Percentiles rank a stretch among this genome's conserved stretches.
These are phyloP conservation scores for Rhogogaster chlorosoma DNA, from an alignment of 2,888 invertebrate genomes.

Conservation along the genomic window DNA sequence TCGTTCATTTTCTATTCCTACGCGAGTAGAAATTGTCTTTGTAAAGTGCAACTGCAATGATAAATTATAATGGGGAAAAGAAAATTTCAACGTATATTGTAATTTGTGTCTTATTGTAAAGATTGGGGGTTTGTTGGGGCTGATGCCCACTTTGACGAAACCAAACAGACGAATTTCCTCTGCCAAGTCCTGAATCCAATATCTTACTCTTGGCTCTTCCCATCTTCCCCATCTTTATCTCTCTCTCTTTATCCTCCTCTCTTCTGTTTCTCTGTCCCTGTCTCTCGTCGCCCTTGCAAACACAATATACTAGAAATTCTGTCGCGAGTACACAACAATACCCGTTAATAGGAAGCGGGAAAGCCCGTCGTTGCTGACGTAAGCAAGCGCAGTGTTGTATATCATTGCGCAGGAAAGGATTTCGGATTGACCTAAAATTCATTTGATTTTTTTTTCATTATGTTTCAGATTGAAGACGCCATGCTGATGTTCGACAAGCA, in stretches of 20 bases:
- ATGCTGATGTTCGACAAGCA: conserved; percentile 99
- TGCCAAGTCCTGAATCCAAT: conserved; percentile 31
- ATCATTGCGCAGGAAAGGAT: background rate
- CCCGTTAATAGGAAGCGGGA: conserved; percentile 36
- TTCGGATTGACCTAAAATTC: background rate
- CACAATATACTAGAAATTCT: conserved; percentile 45
- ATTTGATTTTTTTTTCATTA: conserved; percentile 65
- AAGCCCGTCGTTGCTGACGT: conserved; percentile 15
- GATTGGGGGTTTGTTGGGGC: background rate
- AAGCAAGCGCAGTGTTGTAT: conserved; percentile 10
- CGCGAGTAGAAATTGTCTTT: background rate
- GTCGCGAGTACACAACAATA: conserved; percentile 45
- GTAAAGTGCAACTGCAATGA: background rate
- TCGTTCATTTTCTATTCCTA: background rate
- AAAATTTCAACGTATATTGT: too few species aligned
- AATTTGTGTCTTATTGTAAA: background rate
- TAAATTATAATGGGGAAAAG: background rate
- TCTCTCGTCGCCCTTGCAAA: conserved; percentile 29
- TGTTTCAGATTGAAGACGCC: conserved; percentile 98
- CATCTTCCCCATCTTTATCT: background rate
- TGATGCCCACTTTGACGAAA: conserved; percentile 35
- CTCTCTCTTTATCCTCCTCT: background rate
- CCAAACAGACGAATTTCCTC: conserved; percentile 9
- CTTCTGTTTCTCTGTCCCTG: background rate
- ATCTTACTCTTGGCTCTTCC: conserved; percentile 12